phyloP scores from a whole-genome alignment of 2,113 vertebrate species.

The Eubucco bourcierii region DNA sequence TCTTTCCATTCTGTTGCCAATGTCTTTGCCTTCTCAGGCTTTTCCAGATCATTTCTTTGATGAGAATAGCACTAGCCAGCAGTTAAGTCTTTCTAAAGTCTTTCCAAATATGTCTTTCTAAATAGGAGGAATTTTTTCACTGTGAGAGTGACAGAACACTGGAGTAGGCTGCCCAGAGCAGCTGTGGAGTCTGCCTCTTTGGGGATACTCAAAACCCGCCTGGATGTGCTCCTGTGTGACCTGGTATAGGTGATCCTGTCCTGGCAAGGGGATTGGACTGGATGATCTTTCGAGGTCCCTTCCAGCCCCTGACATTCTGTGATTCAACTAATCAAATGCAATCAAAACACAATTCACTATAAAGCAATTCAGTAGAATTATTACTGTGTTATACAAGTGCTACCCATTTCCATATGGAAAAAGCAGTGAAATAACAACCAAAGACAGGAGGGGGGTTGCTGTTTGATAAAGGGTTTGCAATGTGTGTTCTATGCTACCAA shows the following conservation, averaged over 20 bases:
- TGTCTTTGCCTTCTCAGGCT: background rate
- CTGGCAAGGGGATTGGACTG: too few species aligned
- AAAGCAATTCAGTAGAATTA: constrained; percentile 22
- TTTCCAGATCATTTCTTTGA: constrained; percentile 17
- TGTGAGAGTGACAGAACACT: too few species aligned
- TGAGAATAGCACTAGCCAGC: background rate
- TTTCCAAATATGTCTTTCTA: constrained; percentile 20
- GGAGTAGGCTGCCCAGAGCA: too few species aligned
- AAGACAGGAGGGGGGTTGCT: background rate
- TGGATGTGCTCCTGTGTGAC: too few species aligned
- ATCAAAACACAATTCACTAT: constrained; percentile 19
- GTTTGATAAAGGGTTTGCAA: background rate
- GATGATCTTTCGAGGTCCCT: too few species aligned
- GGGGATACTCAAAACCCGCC: too few species aligned
- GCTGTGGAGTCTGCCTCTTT: too few species aligned
- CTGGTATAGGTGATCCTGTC: too few species aligned
- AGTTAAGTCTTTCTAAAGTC: background rate
- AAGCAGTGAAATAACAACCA: background rate
- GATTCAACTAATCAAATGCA: constrained; percentile 5
- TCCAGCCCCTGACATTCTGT: too few species aligned
- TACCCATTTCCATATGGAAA: background rate
- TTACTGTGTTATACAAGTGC: background rate
- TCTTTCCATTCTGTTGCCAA: background rate
- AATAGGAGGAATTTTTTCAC: too few species aligned
- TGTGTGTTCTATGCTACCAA: background rate